Evolutionary conservation across 1,140 invertebrate genomes (phyloP).

Genomic region (Bradysia coprophila): DNA sequence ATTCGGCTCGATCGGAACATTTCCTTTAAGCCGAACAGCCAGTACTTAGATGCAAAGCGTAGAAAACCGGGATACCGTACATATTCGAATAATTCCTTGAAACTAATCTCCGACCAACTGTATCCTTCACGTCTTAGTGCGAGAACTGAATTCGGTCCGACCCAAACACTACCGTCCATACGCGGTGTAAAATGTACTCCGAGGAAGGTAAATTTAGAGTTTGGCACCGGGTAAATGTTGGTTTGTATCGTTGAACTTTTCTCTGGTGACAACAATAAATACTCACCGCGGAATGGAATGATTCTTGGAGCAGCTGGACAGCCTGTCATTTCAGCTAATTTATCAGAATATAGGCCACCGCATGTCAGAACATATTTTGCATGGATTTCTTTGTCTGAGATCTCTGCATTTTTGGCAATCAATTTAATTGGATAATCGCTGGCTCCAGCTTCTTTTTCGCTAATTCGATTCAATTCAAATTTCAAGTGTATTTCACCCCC

Average conservation of each 20-base stretch:
- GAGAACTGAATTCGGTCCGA: slow-evolving; percentile 94
- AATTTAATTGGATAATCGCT: slow-evolving; percentile 29
- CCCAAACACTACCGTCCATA: slow-evolving; percentile 85
- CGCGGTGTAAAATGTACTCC: slow-evolving; percentile 98
- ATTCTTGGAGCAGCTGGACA: slow-evolving; percentile 74
- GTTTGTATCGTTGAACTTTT: slow-evolving; percentile 67
- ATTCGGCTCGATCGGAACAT: slow-evolving; percentile 64
- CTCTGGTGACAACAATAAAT: slow-evolving; percentile 62
- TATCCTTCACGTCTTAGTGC: slow-evolving; percentile 92
- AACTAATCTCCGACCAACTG: slow-evolving; percentile 62
- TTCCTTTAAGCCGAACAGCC: slow-evolving; percentile 64
- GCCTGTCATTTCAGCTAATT: slow-evolving; percentile 72
- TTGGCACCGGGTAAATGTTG: slow-evolving; percentile 98
- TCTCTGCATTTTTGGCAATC: slow-evolving; percentile 25
- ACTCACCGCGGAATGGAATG: slow-evolving; percentile 94
- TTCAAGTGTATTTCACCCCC: slow-evolving; percentile 69
- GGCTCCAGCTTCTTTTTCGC: slow-evolving; percentile 26
- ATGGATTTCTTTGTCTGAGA: slow-evolving; percentile 24
- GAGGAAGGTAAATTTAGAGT: slow-evolving; percentile 89
- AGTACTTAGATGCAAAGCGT: slow-evolving; percentile 65
- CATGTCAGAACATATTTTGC: slow-evolving; percentile 82
- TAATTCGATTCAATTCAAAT: slow-evolving; percentile 49
- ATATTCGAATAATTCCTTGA: slow-evolving; percentile 62
- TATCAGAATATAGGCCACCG: slow-evolving; percentile 85
- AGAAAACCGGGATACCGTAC: slow-evolving; percentile 65